These are phyloP conservation scores for Pantherophis alleghaniensis DNA, from an alignment of 2,797 vertebrate genomes.

Conservation along the genomic window DNA sequence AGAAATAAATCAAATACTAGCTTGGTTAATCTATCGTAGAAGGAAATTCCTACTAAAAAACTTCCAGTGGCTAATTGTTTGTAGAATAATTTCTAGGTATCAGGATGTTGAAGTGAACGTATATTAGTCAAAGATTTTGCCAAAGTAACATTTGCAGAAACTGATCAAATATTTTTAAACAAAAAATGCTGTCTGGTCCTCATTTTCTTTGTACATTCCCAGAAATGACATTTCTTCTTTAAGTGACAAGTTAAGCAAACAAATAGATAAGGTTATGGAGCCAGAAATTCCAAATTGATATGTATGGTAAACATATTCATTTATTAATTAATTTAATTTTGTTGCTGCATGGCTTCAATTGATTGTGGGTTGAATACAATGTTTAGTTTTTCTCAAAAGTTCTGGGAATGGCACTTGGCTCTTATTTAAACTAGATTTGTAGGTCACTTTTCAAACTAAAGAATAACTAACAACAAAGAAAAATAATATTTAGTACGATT, in stretches of 20 bases:
- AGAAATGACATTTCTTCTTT: background rate
- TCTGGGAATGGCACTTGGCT: background rate
- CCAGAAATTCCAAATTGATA: background rate
- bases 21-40: conserved; percentile 31
- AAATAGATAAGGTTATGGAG: background rate
- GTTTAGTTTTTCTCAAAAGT: background rate
- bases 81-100: background rate
- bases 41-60: conserved; percentile 39
- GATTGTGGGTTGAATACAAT: background rate
- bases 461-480: background rate
- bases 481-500: background rate
- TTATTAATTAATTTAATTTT: background rate
- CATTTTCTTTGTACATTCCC: background rate
- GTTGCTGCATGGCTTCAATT: background rate
- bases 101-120: conserved; percentile 12
- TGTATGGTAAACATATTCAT: background rate
- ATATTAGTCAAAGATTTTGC: conserved; percentile 6
- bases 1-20: conserved; percentile 21
- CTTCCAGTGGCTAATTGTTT: conserved; percentile 36
- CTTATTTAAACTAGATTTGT: background rate
- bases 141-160: conserved; percentile 16
- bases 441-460: background rate
- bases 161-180: background rate
- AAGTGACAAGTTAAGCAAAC: background rate
- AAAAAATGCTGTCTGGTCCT: background rate